phyloP scores from a whole-genome alignment of 1,140 invertebrate genomes.

The Anastrepha ludens region DNA sequence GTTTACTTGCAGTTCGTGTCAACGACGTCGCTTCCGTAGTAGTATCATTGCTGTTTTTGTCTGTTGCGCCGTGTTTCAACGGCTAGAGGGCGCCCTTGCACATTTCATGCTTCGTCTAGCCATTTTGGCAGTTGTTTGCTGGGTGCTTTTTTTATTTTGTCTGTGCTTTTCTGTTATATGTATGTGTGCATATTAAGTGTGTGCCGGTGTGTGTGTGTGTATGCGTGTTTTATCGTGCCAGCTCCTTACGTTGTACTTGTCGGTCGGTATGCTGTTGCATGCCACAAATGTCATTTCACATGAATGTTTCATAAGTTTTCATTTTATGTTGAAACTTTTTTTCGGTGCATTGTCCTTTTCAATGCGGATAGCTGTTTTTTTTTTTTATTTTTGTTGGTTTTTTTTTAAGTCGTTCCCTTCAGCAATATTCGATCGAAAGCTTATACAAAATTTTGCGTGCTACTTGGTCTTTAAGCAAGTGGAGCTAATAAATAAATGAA shows the following conservation, averaged over 20 bases:
- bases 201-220: not conserved
- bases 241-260: conserved; percentile 23
- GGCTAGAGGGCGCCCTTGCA: conserved; percentile 42
- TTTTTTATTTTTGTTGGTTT: not conserved
- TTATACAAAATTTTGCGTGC: not conserved
- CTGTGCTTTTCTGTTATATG: not conserved
- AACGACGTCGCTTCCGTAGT: not conserved
- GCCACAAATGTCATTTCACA: conserved; percentile 41
- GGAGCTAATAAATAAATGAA: not conserved
- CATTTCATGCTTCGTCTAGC: conserved; percentile 49
- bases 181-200: not conserved
- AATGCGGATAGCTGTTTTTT: not conserved
- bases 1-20: conserved; percentile 37
- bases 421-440: not conserved
- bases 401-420: not conserved
- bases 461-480: conserved; percentile 2
- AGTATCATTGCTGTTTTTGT: not conserved
- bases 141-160: not conserved
- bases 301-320: conserved; percentile 42
- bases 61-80: conserved; percentile 2
- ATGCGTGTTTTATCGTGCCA: not conserved
- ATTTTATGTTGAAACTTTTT: not conserved
- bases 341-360: not conserved
- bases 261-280: conserved; percentile 15
- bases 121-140: conserved; percentile 47